Conservation (phyloP, 2,888 invertebrate genomes). For the Stenodema calcarata region DNA sequence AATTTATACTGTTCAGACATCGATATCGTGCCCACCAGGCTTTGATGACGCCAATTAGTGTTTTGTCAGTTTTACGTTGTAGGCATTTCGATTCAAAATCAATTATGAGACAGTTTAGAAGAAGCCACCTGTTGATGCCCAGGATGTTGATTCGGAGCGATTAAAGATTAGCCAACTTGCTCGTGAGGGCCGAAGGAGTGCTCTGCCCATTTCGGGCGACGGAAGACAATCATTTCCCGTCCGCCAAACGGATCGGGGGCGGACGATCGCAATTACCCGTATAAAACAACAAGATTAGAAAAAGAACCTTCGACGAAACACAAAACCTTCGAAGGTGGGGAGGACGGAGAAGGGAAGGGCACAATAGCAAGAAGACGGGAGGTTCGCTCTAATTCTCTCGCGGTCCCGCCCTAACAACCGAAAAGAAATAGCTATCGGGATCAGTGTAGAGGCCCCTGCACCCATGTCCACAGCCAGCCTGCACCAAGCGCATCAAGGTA, state of each 20-base stretch:
- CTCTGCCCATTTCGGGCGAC: neutral
- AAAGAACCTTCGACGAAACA: neutral
- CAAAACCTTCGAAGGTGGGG: neutral
- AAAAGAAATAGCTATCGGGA: conserved; percentile 35
- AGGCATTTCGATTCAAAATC: neutral
- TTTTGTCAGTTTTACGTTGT: neutral
- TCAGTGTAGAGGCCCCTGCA: conserved; percentile 22
- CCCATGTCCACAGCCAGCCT: conserved; percentile 50
- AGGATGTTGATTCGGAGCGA: neutral
- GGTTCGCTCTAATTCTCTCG: conserved; percentile 32
- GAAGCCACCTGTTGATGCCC: neutral
- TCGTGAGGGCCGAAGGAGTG: neutral
- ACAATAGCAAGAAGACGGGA: conserved; percentile 31
- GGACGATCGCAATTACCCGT: conserved; percentile 10
- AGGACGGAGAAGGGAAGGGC: neutral
- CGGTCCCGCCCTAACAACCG: conserved; percentile 26
- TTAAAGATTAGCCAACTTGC: neutral
- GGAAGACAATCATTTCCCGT: neutral
- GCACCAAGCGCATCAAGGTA: conserved; percentile 48
- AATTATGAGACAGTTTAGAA: neutral
- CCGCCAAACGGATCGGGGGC: neutral
- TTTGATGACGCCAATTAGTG: neutral
- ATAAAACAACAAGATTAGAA: neutral
- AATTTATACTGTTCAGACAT: neutral
- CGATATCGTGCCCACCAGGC: neutral